Percentiles rank a stretch among this genome's conserved stretches.
phyloP scores from a whole-genome alignment of 2,113 vertebrate genomes.

The Macaca nemestrina region DNA sequence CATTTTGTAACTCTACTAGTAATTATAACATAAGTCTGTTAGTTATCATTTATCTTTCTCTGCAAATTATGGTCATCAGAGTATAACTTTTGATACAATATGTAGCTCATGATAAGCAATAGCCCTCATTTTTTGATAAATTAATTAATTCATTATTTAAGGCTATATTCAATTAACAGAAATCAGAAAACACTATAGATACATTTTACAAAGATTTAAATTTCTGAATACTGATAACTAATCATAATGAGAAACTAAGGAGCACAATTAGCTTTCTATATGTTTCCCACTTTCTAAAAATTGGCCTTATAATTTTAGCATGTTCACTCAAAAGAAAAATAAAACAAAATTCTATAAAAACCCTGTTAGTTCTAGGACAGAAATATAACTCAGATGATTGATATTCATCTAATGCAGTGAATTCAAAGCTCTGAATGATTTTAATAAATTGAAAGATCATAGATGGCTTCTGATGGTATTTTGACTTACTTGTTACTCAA shows the following conservation, averaged over 20 bases:
- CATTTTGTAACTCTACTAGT: background rate
- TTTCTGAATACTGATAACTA: background rate
- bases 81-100: background rate
- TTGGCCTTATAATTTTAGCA: background rate
- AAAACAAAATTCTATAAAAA: background rate
- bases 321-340: background rate
- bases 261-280: background rate
- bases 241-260: background rate
- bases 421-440: background rate
- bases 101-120: background rate
- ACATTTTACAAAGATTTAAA: background rate
- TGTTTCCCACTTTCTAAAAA: background rate
- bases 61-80: background rate
- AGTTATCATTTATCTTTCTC: background rate
- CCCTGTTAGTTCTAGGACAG: background rate
- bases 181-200: background rate
- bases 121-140: background rate
- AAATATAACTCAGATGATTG: background rate
- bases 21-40: background rate
- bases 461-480: background rate
- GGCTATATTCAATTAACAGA: background rate
- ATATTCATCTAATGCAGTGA: background rate
- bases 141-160: background rate
- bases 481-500: background rate
- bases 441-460: background rate